Evolutionary conservation across 2,113 vertebrate genomes (phyloP).

Genomic region (Thunnus maccoyii): DNA sequence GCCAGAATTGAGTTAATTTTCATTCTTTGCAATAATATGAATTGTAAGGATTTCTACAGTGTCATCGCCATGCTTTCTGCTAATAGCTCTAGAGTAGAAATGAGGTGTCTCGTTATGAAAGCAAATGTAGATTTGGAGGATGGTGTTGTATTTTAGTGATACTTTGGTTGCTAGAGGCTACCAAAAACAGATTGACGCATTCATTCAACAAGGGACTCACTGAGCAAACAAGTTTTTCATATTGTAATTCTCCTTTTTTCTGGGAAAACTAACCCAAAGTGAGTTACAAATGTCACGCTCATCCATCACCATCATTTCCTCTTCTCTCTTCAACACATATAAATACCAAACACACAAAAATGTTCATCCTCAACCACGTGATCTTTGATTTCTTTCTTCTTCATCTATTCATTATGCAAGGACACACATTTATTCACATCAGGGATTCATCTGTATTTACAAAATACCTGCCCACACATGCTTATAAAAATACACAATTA

Average conservation of each 20-base stretch:
- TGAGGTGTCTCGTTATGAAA: constrained; percentile 36
- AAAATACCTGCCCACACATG: constrained; percentile 1
- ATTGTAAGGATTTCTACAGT: constrained; percentile 28
- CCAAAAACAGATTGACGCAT: background rate
- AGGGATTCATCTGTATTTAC: background rate
- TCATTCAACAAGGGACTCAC: constrained; percentile 31
- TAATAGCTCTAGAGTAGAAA: constrained; percentile 11
- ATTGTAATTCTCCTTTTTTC: constrained; percentile 16
- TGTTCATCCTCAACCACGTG: background rate
- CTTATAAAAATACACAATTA: background rate
- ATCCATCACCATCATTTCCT: constrained; percentile 56
- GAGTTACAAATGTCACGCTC: constrained; percentile 33
- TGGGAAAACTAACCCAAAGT: constrained; percentile 40
- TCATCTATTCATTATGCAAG: background rate
- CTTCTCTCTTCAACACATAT: background rate
- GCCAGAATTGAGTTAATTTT: constrained; percentile 38
- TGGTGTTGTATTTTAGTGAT: background rate
- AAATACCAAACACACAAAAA: constrained; percentile 5
- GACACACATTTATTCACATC: background rate
- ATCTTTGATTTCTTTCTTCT: background rate
- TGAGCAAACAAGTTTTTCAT: constrained; percentile 49
- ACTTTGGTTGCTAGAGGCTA: constrained; percentile 25
- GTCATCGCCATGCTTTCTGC: constrained; percentile 7
- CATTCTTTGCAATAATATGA: constrained; percentile 25
- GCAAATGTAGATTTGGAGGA: constrained; percentile 12